A percentile compares a stretch with the other conserved stretches of the same genome.
Conservation (phyloP, 2,113 vertebrate genomes). For the Siniperca chuatsi region DNA sequence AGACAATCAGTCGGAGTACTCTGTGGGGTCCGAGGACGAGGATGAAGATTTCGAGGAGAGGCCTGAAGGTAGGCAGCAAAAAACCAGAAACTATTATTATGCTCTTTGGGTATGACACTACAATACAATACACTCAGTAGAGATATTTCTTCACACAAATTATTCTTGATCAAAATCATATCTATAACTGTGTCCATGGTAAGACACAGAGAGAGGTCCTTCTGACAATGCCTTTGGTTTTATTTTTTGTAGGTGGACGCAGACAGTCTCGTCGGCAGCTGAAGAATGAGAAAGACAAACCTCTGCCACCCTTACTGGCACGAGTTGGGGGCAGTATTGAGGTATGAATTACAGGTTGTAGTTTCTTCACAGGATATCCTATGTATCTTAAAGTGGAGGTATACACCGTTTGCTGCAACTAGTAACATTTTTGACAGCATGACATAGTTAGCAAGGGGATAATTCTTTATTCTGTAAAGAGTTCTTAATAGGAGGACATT, state of each 20-base stretch:
- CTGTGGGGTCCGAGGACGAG: conserved; percentile 98
- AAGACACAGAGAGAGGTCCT: not conserved
- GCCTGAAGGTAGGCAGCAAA: conserved; percentile 89
- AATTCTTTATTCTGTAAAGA: not conserved
- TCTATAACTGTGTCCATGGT: not conserved
- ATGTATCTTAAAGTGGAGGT: not conserved
- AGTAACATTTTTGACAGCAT: not conserved
- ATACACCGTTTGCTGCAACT: no score
- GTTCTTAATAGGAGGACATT: not conserved
- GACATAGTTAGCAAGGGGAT: not conserved
- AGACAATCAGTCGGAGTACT: conserved; percentile 99
- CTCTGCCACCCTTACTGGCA: conserved; percentile 94
- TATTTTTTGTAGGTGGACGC: conserved; percentile 86
- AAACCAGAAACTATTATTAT: not conserved
- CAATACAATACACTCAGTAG: no score
- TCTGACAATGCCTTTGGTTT: conserved; percentile 13
- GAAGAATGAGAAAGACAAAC: conserved; percentile 95
- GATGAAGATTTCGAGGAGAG: conserved; percentile 99
- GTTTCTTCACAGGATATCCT: not conserved
- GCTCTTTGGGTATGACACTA: not conserved
- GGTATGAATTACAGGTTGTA: conserved; percentile 77
- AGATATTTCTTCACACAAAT: not conserved
- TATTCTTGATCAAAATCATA: not conserved
- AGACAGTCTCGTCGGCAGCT: conserved; percentile 96
- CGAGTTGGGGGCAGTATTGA: conserved; percentile 97